Evolutionary conservation across 1,140 invertebrate genomes (phyloP).

Genomic region (Rhopalosiphum maidis): DNA sequence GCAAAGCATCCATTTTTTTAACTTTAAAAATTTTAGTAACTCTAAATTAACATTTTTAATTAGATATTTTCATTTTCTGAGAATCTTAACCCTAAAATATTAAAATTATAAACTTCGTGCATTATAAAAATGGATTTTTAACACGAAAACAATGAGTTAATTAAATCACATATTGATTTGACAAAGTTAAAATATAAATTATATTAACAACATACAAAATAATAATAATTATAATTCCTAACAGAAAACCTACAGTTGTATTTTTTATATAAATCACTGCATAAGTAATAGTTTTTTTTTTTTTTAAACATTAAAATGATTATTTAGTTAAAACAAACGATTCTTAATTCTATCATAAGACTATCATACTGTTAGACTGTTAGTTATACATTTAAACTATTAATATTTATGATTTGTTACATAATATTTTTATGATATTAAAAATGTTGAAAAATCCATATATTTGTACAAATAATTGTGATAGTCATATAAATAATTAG

Average conservation of each 20-base stretch:
- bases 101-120: background rate
- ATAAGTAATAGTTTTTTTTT: too few relatives aligned
- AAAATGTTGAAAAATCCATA: too few relatives aligned
- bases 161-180: background rate
- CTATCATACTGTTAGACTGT: too few relatives aligned
- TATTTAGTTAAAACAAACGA: too few relatives aligned
- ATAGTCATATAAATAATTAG: accelerated
- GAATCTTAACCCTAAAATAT: slow-evolving; percentile 8
- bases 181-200: background rate
- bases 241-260: background rate
- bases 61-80: background rate
- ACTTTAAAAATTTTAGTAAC: background rate
- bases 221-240: background rate
- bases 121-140: background rate
- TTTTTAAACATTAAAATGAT: too few relatives aligned
- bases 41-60: slow-evolving; percentile 41
- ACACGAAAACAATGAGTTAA: background rate
- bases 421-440: too few relatives aligned
- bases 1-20: background rate
- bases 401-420: too few relatives aligned
- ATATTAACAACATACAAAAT: background rate
- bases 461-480: too few relatives aligned
- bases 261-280: too few relatives aligned
- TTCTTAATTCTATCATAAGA: too few relatives aligned
- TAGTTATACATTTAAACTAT: too few relatives aligned